Percentiles rank a stretch among this genome's conserved stretches.
phyloP scores from a whole-genome alignment of 2,113 vertebrate genomes.

The Paradoxurus hermaphroditus region DNA sequence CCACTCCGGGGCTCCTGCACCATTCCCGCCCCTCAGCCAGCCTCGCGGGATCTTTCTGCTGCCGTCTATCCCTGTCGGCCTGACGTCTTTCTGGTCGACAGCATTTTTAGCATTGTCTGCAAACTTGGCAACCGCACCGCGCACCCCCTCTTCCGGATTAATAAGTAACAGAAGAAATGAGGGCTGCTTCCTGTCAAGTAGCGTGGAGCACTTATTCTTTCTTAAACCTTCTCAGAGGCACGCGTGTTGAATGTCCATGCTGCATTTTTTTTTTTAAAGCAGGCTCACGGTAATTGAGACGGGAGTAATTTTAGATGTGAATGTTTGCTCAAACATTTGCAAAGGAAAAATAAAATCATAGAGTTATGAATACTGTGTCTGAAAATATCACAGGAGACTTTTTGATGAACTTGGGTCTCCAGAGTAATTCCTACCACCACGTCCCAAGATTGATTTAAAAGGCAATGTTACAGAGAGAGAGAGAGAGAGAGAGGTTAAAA shows the following conservation, averaged over 20 bases:
- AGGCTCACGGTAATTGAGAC: not conserved
- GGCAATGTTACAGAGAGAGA: not conserved
- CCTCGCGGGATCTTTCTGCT: slow-evolving; percentile 19
- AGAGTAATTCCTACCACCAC: not conserved
- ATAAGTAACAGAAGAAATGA: slow-evolving; percentile 23
- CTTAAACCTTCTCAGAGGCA: not conserved
- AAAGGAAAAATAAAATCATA: slow-evolving; percentile 22
- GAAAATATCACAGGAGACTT: not conserved
- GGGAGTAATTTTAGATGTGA: slow-evolving; percentile 1
- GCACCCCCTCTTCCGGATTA: slow-evolving; percentile 41
- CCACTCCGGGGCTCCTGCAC: not conserved
- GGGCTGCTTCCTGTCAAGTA: not conserved
- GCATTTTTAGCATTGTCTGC: slow-evolving; percentile 62
- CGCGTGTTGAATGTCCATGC: not conserved
- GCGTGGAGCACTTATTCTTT: not conserved
- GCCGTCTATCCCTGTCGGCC: slow-evolving; percentile 27
- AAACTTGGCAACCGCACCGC: not conserved
- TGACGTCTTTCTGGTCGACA: slow-evolving; percentile 44
- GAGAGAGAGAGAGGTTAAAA: not conserved
- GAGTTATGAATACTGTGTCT: not conserved
- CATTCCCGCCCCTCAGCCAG: not conserved
- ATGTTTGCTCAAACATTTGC: slow-evolving; percentile 34
- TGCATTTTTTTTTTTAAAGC: not conserved
- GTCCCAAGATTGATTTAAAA: not conserved
- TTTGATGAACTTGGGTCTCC: not conserved